Percentiles rank a stretch among this genome's conserved stretches.
These are phyloP conservation scores for Micrastur ruficollis DNA, from an alignment of 2,797 vertebrate species.

Conservation along the genomic window DNA sequence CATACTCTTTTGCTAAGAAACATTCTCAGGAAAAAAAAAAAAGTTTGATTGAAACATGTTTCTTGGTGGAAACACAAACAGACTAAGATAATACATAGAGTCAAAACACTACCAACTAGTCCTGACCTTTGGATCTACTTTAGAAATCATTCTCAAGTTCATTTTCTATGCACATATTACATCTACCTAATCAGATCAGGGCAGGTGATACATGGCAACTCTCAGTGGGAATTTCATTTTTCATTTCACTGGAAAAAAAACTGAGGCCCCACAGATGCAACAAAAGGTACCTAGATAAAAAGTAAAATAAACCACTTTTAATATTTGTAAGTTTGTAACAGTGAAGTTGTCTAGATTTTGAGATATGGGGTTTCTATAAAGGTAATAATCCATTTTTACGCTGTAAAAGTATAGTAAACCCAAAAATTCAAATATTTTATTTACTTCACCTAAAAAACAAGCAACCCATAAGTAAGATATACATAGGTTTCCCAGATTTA, in stretches of 20 bases:
- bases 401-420: slow-evolving; percentile 39
- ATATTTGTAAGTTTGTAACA: background rate
- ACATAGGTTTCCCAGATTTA: slow-evolving; percentile 74
- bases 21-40: background rate
- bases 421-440: slow-evolving; percentile 80
- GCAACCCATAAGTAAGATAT: slow-evolving; percentile 78
- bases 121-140: background rate
- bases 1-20: background rate
- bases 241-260: background rate
- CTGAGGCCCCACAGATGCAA: background rate
- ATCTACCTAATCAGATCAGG: background rate
- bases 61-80: background rate
- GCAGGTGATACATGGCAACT: background rate
- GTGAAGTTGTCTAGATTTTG: background rate
- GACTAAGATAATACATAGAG: background rate
- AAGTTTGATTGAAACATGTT: background rate
- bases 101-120: background rate
- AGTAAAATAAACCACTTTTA: background rate
- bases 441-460: slow-evolving; percentile 82
- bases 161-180: background rate
- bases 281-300: background rate
- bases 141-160: background rate
- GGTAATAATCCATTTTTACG: background rate
- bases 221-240: background rate
- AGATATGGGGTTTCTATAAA: background rate